phyloP scores from a whole-genome alignment of 2,113 vertebrate species.

The Scalopus aquaticus region DNA sequence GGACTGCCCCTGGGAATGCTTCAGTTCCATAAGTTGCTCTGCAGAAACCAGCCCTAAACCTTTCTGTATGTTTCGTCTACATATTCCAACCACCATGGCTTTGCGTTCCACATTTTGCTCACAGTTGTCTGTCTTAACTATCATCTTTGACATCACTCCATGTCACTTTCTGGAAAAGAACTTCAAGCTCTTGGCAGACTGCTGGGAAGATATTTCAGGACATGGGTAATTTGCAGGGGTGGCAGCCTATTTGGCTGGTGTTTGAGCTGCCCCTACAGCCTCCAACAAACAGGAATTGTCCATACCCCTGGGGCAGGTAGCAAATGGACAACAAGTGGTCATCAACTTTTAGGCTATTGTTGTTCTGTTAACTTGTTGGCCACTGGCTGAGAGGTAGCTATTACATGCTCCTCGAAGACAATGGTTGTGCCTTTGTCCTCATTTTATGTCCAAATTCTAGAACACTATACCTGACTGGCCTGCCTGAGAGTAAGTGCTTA shows the following conservation, averaged over 20 bases:
- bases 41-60: neutral
- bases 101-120: neutral
- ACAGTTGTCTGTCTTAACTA: neutral
- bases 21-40: neutral
- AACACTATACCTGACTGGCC: neutral
- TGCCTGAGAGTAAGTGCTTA: neutral
- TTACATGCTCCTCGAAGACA: neutral
- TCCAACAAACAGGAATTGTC: neutral
- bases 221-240: neutral
- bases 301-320: neutral
- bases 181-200: neutral
- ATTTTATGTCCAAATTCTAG: neutral
- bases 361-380: neutral
- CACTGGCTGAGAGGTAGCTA: neutral
- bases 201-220: neutral
- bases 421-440: neutral
- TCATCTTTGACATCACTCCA: neutral
- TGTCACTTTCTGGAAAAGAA: slow-evolving; percentile 6
- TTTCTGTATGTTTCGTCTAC: neutral
- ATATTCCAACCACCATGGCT: neutral
- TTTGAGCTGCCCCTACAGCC: neutral
- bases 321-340: neutral
- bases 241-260: neutral
- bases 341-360: neutral
- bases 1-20: neutral